Conservation (phyloP, 2,888 invertebrate genomes). For the Hydrotaea cyrtoneurina region DNA sequence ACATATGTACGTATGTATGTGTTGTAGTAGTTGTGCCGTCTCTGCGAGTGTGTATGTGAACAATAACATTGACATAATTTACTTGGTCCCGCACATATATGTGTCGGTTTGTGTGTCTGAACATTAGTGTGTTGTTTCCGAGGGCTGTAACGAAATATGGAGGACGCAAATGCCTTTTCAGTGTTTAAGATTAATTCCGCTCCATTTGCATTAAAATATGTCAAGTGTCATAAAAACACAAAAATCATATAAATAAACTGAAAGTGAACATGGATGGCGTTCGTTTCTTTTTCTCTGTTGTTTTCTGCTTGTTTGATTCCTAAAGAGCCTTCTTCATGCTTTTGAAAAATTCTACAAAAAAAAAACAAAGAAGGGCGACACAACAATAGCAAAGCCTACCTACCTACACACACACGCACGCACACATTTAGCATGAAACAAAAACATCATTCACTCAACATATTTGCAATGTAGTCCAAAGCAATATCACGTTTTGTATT, state of each 20-base stretch:
- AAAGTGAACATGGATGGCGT: conserved; percentile 28
- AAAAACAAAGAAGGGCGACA: neutral
- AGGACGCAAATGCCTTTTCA: conserved; percentile 53
- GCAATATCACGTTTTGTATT: too few relatives aligned
- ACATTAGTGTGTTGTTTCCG: neutral
- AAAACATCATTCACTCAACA: conserved; percentile 14
- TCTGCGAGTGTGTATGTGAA: neutral
- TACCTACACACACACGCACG: too few relatives aligned
- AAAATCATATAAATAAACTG: conserved; percentile 56
- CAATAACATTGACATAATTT: conserved; percentile 62
- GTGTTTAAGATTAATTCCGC: conserved; percentile 62
- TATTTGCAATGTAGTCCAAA: too few relatives aligned
- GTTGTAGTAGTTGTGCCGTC: too few relatives aligned
- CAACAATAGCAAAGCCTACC: conserved; percentile 15
- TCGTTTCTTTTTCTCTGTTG: neutral
- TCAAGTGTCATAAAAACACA: conserved; percentile 66
- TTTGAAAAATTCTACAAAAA: neutral
- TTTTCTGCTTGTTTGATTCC: neutral
- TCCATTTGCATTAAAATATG: conserved; percentile 67
- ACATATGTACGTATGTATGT: too few relatives aligned
- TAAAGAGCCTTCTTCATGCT: conserved; percentile 24
- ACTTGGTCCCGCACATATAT: conserved; percentile 25
- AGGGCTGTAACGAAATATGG: conserved; percentile 27
- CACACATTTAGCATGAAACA: conserved; percentile 2
- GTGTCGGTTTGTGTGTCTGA: neutral